phyloP scores from a whole-genome alignment of 2,888 invertebrate genomes.

The Drosophila testacea region DNA sequence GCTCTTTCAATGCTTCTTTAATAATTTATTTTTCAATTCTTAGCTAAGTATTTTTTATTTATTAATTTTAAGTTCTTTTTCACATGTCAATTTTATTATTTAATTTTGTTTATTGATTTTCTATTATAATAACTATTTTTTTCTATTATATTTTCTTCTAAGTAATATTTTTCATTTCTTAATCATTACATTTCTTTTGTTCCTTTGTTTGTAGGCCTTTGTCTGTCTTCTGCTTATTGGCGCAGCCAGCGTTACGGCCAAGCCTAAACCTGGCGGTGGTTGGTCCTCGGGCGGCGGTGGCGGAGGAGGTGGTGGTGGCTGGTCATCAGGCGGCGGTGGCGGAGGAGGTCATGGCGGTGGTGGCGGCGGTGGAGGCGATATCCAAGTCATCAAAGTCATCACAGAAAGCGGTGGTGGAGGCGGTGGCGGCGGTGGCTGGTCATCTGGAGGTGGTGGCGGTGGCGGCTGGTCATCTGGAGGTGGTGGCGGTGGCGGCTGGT shows the following conservation, averaged over 20 bases:
- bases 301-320: conserved; percentile 69
- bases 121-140: neutral
- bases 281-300: conserved; percentile 70
- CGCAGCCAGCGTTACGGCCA: conserved; percentile 81
- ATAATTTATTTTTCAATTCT: neutral
- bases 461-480: conserved; percentile 60
- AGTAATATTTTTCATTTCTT: neutral
- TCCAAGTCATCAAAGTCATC: conserved; percentile 59
- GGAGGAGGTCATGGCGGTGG: conserved; percentile 67
- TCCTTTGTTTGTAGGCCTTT: conserved; percentile 68
- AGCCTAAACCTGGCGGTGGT: conserved; percentile 81
- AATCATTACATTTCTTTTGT: neutral
- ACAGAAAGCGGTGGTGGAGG: conserved; percentile 68
- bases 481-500: conserved; percentile 54
- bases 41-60: too few relatives aligned
- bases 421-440: conserved; percentile 46
- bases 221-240: conserved; percentile 82
- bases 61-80: too few relatives aligned
- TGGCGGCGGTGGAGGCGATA: conserved; percentile 64
- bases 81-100: too few relatives aligned
- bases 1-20: neutral
- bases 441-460: conserved; percentile 55
- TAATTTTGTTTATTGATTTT: neutral
- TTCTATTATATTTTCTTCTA: neutral
- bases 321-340: conserved; percentile 60